Base-by-base conservation (phyloP, 2,113 vertebrate genomes). In the Abramis brama region DNA sequence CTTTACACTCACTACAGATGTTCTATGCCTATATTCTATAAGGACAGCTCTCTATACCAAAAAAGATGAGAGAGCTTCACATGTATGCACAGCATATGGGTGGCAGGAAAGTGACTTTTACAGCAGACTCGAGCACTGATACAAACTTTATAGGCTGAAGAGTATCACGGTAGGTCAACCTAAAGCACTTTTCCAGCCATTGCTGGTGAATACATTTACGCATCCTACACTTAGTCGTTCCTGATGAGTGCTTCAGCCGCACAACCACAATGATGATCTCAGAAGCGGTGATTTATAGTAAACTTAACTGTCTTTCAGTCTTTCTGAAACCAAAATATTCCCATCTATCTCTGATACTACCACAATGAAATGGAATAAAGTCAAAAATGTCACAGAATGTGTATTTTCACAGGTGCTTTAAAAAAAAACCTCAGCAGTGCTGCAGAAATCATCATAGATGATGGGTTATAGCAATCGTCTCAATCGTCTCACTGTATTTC, bases 141-240 rank as follows among this genome's bases (percentile, higher is more conserved):
- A 82, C 70, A 79, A 82, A 33, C 45, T 82, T 82, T 55, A 82
- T 17, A 78, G 75, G 43, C 11, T 45, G 4, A 21, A 77, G 55
- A 52, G 60, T 27, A 64, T 76, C 73, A 66, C 1, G 13, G 74
- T 21, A 39, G 45, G 83, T 85, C 75, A 66, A 77, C 36, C 43
- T 52, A 78, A 66, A 85, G 59, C 47, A 10, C 21, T 78, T 85
- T 85, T 68, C 73, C 73, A 85, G 83, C 12, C 47, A 66, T 52
- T 50, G 62, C 83, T 85, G 83, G 59, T 33, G 27, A 77, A 60
- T 52, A 55, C 57, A 78, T 85, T 78, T 66, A 17, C 4, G 25
- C 5, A 25, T 78, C 19, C 74, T 39, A 47, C 27, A 30, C 1
- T 50, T n/a, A 47, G 6, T 47, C 4, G 15, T 21, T 23, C 4